phyloP scores from a whole-genome alignment of 2,888 invertebrate genomes.

The Sclerodermus sp. region DNA sequence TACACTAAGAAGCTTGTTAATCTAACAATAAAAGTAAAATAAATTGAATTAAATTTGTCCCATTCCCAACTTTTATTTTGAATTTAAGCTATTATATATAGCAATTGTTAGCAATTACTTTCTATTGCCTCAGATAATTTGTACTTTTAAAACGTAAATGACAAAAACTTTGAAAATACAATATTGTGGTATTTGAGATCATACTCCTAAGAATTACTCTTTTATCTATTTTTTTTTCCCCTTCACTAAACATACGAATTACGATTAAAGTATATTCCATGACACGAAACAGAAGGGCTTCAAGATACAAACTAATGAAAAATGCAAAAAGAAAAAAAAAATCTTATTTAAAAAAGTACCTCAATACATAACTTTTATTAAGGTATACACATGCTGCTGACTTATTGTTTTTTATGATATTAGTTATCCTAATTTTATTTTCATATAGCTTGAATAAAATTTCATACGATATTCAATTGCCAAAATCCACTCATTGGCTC shows the following conservation, averaged over 20 bases:
- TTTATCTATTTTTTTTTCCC: too few species aligned
- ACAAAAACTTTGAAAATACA: not conserved
- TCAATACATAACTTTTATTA: constrained; percentile 58
- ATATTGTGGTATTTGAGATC: not conserved
- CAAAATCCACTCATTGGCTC: constrained; percentile 44
- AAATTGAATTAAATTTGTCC: too few species aligned
- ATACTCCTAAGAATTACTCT: not conserved
- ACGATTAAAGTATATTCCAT: not conserved
- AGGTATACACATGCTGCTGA: constrained; percentile 57
- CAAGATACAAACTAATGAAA: not conserved
- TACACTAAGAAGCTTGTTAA: not conserved
- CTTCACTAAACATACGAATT: not conserved
- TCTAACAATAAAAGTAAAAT: too few species aligned
- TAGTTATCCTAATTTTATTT: constrained; percentile 52
- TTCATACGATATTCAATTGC: constrained; percentile 43
- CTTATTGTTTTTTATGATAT: constrained; percentile 51
- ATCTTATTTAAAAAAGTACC: constrained; percentile 56
- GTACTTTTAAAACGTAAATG: not conserved
- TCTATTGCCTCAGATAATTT: not conserved
- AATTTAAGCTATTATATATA: too few species aligned
- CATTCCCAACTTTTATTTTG: too few species aligned
- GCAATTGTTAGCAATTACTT: not conserved
- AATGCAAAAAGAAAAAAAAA: constrained; percentile 36
- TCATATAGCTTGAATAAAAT: constrained; percentile 40
- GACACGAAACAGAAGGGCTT: not conserved